Conservation (phyloP, 2,113 vertebrate genomes). For the Ptyas mucosa region DNA sequence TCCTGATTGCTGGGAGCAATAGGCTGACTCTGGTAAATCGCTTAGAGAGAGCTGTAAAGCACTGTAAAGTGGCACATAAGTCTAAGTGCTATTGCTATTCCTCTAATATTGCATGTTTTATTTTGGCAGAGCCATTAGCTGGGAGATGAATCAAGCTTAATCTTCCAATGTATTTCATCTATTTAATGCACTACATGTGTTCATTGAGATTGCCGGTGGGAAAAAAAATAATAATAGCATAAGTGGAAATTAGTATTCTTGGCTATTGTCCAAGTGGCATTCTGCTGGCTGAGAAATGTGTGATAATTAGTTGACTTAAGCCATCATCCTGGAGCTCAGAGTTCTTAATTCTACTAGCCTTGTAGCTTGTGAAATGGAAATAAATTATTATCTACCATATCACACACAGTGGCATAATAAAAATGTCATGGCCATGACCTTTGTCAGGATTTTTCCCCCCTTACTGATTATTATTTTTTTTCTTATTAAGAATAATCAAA, state of each 20-base stretch:
- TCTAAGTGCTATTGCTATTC: not conserved
- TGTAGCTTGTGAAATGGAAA: not conserved
- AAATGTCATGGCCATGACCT: conserved; percentile 11
- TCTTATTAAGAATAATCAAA: not conserved
- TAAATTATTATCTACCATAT: not conserved
- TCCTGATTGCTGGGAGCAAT: too few relatives aligned
- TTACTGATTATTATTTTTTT: conserved; percentile 8
- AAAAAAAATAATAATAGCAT: conserved; percentile 26
- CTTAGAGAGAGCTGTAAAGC: too few relatives aligned
- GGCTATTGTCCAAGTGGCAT: conserved; percentile 2
- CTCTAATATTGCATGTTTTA: not conserved
- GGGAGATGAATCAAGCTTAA: not conserved
- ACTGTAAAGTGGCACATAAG: too few relatives aligned
- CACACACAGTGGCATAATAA: not conserved
- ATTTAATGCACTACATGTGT: not conserved
- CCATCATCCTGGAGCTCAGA: not conserved
- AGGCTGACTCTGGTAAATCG: too few relatives aligned
- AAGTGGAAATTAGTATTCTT: conserved; percentile 30
- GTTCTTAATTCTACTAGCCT: conserved; percentile 21
- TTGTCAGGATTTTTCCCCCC: not conserved
- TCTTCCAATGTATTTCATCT: not conserved
- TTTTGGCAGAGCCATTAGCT: not conserved
- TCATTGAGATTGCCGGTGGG: conserved; percentile 3
- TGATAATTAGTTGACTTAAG: conserved; percentile 37
- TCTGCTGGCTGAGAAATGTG: conserved; percentile 36